Evolutionary conservation across 2,797 vertebrate species (phyloP), one percentile per base, ranked within the genome.

Genomic region (Streptopelia turtur): DNA sequence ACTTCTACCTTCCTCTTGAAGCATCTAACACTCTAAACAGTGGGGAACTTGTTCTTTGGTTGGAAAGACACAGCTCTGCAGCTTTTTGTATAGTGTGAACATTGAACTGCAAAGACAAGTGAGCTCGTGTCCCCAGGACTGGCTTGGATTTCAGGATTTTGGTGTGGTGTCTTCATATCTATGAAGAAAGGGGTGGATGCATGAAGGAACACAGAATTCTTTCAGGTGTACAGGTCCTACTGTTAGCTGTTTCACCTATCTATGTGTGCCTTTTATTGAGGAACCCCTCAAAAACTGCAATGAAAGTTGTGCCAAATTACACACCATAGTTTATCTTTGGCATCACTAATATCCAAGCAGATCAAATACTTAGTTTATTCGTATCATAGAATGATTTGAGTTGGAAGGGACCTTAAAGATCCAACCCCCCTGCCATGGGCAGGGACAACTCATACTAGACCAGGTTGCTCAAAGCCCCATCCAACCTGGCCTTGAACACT

Each of bases 71-170:
- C 17, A 31, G 4, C 18, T 79, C 52, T 78, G 18, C 43, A 79
- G 35, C 45, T 12, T 87, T 91, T 79, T 0, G 0, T 53, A 28
- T 2, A 0, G 3, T 59, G 5, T 82, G 35, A 87, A 47, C 18
- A 8, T 4, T 28, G 56, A 75, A 33, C 14, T 49, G 31, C 1
- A 1, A 74, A 89, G 13, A n/a, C 7, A 63, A 63, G 14, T 7
- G 43, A 89, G 30, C 11, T 78, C 39, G 7, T 39, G 45, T 76
- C 28, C 20, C 27, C 39, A 17, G 0, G 4, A 18, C 33, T 76
- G 63, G 31, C 37, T 45, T 50, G 31, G 14, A 82, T 79, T 66
- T 84, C 68, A 79, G 27, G 14, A 57, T 64, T 77, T 66, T 60
- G 8, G 8, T 71, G 4, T 77, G 25, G 12, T 74, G 13, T 20